Percentiles rank a stretch among this genome's conserved stretches.
Evolutionary conservation across 2,113 vertebrate genomes (phyloP).

Genomic region (Dipodomys ordii): DNA sequence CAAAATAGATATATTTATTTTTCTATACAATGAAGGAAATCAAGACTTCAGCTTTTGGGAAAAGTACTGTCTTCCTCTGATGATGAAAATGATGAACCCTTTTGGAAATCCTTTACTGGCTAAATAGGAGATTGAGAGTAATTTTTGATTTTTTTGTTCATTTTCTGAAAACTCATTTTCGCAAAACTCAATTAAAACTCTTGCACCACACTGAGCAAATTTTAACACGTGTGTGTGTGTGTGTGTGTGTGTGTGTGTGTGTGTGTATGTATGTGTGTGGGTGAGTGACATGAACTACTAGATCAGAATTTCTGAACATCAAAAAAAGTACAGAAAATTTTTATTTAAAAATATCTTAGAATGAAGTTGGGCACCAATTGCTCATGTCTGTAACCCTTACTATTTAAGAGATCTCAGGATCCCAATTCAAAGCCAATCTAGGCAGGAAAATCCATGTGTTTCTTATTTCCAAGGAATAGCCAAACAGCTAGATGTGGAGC

Average conservation of each 20-base stretch:
- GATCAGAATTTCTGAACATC: not conserved
- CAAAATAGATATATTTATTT: slow-evolving; percentile 66
- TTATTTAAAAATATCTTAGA: not conserved
- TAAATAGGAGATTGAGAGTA: not conserved
- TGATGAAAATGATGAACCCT: not conserved
- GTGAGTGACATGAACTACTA: not conserved
- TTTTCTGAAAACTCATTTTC: not conserved
- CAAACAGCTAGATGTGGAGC: too few relatives aligned
- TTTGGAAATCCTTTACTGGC: not conserved
- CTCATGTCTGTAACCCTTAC: too few relatives aligned
- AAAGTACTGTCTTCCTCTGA: not conserved
- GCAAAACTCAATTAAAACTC: not conserved
- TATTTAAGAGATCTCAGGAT: too few relatives aligned
- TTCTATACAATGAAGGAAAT: slow-evolving; percentile 30
- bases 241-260: not conserved
- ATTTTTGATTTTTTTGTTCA: not conserved
- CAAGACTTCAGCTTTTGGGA: not conserved
- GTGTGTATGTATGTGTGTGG: too few relatives aligned
- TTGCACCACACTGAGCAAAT: not conserved
- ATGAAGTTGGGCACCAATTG: too few relatives aligned
- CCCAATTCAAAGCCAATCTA: too few relatives aligned
- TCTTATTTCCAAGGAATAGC: too few relatives aligned
- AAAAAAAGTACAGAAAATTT: not conserved
- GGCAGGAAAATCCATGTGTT: too few relatives aligned
- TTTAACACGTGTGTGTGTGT: not conserved